phyloP scores from a whole-genome alignment of 2,888 invertebrate species.

The Gryllus longicercus region DNA sequence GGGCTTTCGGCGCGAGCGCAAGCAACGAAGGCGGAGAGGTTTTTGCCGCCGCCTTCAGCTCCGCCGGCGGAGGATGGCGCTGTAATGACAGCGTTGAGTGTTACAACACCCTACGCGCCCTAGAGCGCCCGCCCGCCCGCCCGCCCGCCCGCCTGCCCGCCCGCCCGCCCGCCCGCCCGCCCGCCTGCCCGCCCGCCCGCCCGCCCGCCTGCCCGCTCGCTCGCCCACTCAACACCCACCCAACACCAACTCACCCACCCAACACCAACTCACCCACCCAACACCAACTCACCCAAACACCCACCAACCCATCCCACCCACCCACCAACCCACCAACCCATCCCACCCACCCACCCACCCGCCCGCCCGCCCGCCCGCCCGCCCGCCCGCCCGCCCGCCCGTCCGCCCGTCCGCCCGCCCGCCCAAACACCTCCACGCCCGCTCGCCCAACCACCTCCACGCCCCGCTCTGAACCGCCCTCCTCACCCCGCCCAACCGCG shows the following conservation, averaged over 20 bases:
- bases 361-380: no score
- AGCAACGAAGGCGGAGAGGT: no score
- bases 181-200: not conserved
- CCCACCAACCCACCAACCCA: no score
- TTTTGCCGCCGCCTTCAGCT: no score
- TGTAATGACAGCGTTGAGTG: constrained; percentile 17
- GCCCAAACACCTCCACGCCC: no score
- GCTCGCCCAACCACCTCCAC: no score
- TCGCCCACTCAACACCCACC: not conserved
- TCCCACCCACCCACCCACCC: no score
- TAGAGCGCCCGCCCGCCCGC: not conserved
- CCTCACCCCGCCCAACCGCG: no score
- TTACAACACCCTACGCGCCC: not conserved
- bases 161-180: not conserved
- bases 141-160: not conserved
- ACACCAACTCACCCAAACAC: not conserved
- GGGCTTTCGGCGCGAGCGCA: no score
- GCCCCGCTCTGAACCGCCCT: no score
- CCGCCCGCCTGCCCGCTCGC: not conserved
- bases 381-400: no score
- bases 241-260: not conserved
- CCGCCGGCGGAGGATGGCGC: not conserved
- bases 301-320: not conserved
- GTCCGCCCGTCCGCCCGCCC: no score
- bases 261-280: not conserved